Conservation (phyloP, 2,888 invertebrate genomes). For the Clitarchus hookeri region DNA sequence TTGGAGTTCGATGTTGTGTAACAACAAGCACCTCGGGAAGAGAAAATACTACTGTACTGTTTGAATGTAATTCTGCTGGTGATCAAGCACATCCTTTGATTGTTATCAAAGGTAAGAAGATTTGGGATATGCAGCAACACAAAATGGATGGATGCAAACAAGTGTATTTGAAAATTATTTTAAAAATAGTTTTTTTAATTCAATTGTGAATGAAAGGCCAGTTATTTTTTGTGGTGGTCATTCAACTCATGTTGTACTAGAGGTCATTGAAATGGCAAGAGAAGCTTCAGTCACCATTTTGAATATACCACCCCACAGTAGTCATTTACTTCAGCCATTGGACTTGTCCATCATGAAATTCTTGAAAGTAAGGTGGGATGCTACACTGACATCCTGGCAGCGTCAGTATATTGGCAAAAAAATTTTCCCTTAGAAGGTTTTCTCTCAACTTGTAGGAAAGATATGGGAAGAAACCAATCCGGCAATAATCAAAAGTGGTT, state of each 20-base stretch:
- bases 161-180: conserved; percentile 47
- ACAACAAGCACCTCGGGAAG: conserved; percentile 47
- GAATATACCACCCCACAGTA: too few species aligned
- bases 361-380: conserved; percentile 11
- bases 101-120: conserved; percentile 49
- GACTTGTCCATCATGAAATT: conserved; percentile 43
- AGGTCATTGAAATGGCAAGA: too few species aligned
- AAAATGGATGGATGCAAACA: too few species aligned
- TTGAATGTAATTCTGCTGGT: conserved; percentile 45
- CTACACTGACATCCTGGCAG: background rate
- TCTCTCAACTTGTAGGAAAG: too few species aligned
- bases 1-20: conserved; percentile 38
- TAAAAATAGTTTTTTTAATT: conserved; percentile 42
- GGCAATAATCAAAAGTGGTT: too few species aligned
- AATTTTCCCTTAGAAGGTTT: background rate
- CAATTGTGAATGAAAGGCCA: conserved; percentile 39
- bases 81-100: conserved; percentile 50
- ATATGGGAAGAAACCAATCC: too few species aligned
- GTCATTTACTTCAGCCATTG: too few species aligned
- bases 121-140: conserved; percentile 49
- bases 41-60: conserved; percentile 49
- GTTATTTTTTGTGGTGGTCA: conserved; percentile 41
- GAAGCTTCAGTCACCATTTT: too few species aligned
- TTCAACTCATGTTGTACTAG: too few species aligned
- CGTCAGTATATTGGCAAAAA: background rate